A percentile compares a stretch with the other conserved stretches of the same genome.
Conservation (phyloP, 2,113 vertebrate genomes). For the Sebastes schlegelii region DNA sequence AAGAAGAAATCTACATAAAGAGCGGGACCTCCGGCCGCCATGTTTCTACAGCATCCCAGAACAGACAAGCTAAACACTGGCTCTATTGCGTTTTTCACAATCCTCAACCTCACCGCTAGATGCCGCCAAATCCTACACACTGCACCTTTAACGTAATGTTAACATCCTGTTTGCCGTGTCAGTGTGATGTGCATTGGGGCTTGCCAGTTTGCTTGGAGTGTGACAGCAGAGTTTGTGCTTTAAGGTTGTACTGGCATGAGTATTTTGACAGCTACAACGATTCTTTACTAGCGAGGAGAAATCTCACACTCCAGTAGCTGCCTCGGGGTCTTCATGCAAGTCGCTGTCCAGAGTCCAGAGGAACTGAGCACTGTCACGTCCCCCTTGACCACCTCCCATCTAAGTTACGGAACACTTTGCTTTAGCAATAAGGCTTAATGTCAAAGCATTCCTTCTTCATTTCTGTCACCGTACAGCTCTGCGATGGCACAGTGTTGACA, state of each 20-base stretch:
- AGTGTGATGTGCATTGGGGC: not conserved
- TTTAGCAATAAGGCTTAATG: not conserved
- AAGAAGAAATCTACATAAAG: no score
- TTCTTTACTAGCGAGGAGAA: not conserved
- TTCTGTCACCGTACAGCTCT: not conserved
- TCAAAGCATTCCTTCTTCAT: constrained; percentile 1
- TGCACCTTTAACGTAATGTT: not conserved
- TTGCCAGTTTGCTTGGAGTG: not conserved
- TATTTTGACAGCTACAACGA: not conserved
- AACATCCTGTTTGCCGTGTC: not conserved
- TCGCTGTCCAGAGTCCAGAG: not conserved
- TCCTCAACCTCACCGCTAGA: no score
- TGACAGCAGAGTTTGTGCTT: not conserved
- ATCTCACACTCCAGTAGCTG: not conserved
- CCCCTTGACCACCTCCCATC: not conserved
- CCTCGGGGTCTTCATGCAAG: not conserved
- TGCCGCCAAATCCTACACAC: no score
- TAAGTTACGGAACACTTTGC: constrained; percentile 4
- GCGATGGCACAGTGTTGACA: not conserved
- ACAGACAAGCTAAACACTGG: no score
- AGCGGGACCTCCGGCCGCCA: no score
- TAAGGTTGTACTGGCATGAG: not conserved
- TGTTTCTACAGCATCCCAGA: no score
- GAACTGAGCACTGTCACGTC: not conserved
- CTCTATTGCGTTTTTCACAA: no score